Percentiles rank a stretch among this genome's conserved stretches.
These are phyloP conservation scores for Florisuga fusca DNA, from an alignment of 2,797 vertebrate genomes.

Conservation along the genomic window DNA sequence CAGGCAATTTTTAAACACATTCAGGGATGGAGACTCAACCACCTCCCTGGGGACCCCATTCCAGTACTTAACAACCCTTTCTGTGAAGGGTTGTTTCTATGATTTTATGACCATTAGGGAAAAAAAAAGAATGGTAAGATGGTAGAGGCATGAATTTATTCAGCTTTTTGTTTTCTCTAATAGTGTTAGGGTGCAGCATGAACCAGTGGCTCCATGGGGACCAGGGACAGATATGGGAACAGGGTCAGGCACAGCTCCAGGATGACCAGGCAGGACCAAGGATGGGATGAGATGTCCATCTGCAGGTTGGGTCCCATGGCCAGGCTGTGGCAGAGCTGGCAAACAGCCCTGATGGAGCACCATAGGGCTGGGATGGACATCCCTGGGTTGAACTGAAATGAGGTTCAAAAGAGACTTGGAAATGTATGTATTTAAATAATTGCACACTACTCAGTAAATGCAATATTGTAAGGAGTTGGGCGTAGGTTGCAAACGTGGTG, in stretches of 20 bases:
- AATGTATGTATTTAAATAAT: neutral
- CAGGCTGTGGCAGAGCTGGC: neutral
- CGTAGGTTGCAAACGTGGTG: neutral
- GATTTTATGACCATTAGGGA: neutral
- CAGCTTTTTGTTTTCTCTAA: slow-evolving; percentile 16
- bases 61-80: no score
- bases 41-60: no score
- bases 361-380: neutral
- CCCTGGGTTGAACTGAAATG: neutral
- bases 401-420: neutral
- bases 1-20: no score
- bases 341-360: neutral
- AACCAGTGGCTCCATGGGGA: neutral
- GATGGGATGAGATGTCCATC: neutral
- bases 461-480: neutral
- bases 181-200: neutral
- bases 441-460: neutral
- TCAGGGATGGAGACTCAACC: no score
- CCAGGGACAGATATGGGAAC: neutral
- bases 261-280: neutral
- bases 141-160: slow-evolving; percentile 1
- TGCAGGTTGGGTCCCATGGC: neutral
- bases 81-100: no score
- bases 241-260: neutral
- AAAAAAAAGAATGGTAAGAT: neutral